Conservation (phyloP, 2,888 invertebrate species). For the Leucophenga maculata region DNA sequence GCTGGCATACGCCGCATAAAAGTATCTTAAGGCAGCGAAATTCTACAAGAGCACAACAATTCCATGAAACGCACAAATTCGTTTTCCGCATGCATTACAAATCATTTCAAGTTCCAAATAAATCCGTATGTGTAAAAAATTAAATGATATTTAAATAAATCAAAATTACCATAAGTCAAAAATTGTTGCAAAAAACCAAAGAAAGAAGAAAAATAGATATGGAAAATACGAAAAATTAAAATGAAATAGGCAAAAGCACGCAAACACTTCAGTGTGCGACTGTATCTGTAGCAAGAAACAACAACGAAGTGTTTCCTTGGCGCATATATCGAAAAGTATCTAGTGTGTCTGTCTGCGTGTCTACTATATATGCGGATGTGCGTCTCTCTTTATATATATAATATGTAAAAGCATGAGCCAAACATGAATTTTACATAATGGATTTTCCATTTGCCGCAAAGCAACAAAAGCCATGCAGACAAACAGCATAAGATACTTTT, state of each 20-base stretch:
- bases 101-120: slow-evolving; percentile 16
- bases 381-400: too few species aligned
- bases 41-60: slow-evolving; percentile 1
- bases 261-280: not conserved
- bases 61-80: not conserved
- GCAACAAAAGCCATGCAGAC: slow-evolving; percentile 32
- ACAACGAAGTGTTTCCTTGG: too few species aligned
- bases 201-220: not conserved
- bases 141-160: slow-evolving; percentile 53
- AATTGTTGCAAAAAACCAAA: slow-evolving; percentile 23
- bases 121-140: slow-evolving; percentile 32
- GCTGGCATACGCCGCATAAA: not conserved
- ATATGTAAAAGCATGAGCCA: too few species aligned
- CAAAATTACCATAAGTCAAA: slow-evolving; percentile 49
- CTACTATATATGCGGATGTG: slow-evolving; percentile 41
- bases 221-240: not conserved
- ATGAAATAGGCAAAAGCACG: not conserved
- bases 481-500: slow-evolving; percentile 27
- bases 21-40: slow-evolving; percentile 25
- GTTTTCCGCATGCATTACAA: not conserved
- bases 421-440: slow-evolving; percentile 47
- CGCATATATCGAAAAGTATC: slow-evolving; percentile 13
- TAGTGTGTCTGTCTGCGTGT: slow-evolving; percentile 29
- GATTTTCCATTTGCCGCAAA: slow-evolving; percentile 50
- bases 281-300: too few species aligned